Evolutionary conservation across 2,797 vertebrate genomes (phyloP).

Genomic region (Eutrigla gurnardus): DNA sequence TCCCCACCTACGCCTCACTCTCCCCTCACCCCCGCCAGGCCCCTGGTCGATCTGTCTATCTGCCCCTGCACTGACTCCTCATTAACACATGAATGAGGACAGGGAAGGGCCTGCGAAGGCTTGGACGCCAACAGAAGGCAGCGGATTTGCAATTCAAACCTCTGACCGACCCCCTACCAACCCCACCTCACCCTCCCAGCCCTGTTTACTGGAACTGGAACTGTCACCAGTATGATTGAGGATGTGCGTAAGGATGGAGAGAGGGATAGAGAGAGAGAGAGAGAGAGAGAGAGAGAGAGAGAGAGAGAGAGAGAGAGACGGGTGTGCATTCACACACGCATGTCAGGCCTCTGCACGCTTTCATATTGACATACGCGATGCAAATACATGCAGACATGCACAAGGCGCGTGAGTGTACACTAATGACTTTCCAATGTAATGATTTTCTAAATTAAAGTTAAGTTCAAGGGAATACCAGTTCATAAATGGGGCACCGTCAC

Average conservation of each 20-base stretch:
- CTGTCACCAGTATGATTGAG: constrained; percentile 81
- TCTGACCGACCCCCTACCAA: constrained; percentile 61
- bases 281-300: constrained; percentile 44
- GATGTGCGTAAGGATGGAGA: constrained; percentile 56
- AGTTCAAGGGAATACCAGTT: constrained; percentile 31
- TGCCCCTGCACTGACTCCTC: constrained; percentile 79
- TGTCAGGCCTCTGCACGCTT: constrained; percentile 50
- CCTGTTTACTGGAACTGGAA: constrained; percentile 68
- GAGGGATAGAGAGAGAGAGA: constrained; percentile 35
- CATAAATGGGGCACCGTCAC: constrained; percentile 11
- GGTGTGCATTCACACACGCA: constrained; percentile 70
- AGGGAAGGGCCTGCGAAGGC: constrained; percentile 78
- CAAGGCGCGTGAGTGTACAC: not conserved
- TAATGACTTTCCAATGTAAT: constrained; percentile 22
- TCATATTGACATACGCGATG: constrained; percentile 28
- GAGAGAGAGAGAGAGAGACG: constrained; percentile 44
- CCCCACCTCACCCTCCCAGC: constrained; percentile 45
- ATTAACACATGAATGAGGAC: constrained; percentile 89
- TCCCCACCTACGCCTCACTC: constrained; percentile 55
- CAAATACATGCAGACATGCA: constrained; percentile 30
- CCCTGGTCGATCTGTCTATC: constrained; percentile 75
- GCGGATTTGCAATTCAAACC: constrained; percentile 89
- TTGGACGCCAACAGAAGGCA: constrained; percentile 87
- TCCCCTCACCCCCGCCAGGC: constrained; percentile 66
- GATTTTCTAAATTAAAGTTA: constrained; percentile 39